phyloP scores from a whole-genome alignment of 2,113 vertebrate genomes.

The Egretta garzetta region DNA sequence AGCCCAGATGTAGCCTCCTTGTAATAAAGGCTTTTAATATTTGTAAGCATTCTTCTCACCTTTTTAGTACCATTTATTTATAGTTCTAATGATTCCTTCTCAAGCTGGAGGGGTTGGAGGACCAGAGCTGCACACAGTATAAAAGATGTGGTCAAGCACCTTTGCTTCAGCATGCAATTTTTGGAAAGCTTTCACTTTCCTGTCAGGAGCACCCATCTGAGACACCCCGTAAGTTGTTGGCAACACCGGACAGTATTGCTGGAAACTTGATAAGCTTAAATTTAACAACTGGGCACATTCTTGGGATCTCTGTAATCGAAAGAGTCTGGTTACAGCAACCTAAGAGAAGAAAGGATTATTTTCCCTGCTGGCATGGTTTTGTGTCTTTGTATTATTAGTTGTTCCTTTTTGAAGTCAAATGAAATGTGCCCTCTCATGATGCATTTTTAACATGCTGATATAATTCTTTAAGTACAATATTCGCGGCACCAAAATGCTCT shows the following conservation, averaged over 20 bases:
- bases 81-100: neutral
- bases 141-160: neutral
- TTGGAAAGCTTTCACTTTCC: neutral
- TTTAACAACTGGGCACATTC: neutral
- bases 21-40: neutral
- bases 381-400: conserved; percentile 29
- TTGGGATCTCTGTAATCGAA: neutral
- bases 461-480: conserved; percentile 60
- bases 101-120: neutral
- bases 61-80: neutral
- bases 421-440: conserved; percentile 52
- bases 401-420: conserved; percentile 37
- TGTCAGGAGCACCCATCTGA: neutral
- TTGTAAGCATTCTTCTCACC: neutral
- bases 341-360: conserved; percentile 4
- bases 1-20: neutral
- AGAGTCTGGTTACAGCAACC: neutral
- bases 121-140: neutral
- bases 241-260: neutral
- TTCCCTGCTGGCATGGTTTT: conserved; percentile 3
- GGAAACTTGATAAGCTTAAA: neutral
- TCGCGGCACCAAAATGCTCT: conserved; percentile 54
- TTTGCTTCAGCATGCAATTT: neutral
- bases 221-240: neutral
- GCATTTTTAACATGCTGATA: conserved; percentile 60